A percentile compares a stretch with the other conserved stretches of the same genome.
Conservation (phyloP, 1,140 invertebrate genomes). For the Papilio glaucus region DNA sequence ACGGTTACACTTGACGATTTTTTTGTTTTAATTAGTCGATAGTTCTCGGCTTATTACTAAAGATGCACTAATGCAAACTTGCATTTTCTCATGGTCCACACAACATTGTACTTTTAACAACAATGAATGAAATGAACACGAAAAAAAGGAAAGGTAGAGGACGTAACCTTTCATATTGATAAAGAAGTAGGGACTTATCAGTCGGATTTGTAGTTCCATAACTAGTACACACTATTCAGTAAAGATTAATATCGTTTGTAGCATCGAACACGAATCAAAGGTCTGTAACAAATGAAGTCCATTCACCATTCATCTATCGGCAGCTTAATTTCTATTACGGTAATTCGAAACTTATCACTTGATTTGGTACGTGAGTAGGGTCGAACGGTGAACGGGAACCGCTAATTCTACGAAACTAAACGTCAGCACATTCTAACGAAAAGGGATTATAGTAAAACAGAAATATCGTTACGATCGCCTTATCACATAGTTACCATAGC, state of each 20-base stretch:
- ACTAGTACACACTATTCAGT: conserved; percentile 1
- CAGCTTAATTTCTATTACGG: conserved; percentile 37
- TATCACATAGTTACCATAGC: no score
- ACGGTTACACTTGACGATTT: no score
- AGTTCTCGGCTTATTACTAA: no score
- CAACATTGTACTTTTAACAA: no score
- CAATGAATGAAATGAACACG: no score
- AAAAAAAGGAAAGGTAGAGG: no score
- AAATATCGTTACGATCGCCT: neutral
- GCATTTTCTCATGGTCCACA: no score
- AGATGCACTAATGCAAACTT: no score
- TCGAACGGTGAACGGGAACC: neutral
- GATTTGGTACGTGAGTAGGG: conserved; percentile 28
- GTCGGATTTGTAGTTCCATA: neutral
- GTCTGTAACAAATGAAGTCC: conserved; percentile 8
- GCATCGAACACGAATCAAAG: neutral
- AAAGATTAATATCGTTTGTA: conserved; percentile 9
- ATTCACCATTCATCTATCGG: conserved; percentile 24
- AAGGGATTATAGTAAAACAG: neutral
- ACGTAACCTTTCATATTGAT: no score
- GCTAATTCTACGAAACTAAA: conserved; percentile 7
- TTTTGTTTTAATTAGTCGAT: no score
- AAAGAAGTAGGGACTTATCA: neutral
- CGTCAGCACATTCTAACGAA: conserved; percentile 7
- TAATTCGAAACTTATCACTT: conserved; percentile 36